Evolutionary conservation across 2,888 invertebrate species (phyloP).

Genomic region (Stenolophus ochropezus): DNA sequence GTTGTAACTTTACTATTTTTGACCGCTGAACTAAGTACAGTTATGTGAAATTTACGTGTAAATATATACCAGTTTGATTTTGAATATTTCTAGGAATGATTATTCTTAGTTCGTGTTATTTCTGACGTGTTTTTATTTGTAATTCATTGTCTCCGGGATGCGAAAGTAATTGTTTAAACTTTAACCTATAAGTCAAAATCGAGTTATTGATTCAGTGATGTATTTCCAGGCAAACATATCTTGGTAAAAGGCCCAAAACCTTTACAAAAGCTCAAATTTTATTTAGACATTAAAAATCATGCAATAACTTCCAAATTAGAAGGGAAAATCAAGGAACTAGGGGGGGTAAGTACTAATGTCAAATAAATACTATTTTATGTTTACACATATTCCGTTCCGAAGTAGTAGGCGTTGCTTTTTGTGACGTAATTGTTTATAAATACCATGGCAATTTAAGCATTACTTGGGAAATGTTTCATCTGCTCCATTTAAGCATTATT

Average conservation of each 20-base stretch:
- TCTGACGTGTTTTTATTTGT: slow-evolving; percentile 17
- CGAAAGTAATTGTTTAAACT: slow-evolving; percentile 25
- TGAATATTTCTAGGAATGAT: slow-evolving; percentile 34
- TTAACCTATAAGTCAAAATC: slow-evolving; percentile 59
- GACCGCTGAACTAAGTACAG: slow-evolving; percentile 42
- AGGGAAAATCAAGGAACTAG: slow-evolving; percentile 81
- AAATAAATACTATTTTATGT: slow-evolving; percentile 40
- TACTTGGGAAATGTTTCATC: slow-evolving; percentile 22
- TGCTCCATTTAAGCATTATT: slow-evolving; percentile 39
- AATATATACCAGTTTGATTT: slow-evolving; percentile 37
- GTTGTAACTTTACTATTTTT: slow-evolving; percentile 44
- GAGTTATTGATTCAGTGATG: slow-evolving; percentile 53
- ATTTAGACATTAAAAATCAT: slow-evolving; percentile 85
- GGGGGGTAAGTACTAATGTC: slow-evolving; percentile 78
- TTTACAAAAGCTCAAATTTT: slow-evolving; percentile 82
- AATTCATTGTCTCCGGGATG: not conserved
- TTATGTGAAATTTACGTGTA: slow-evolving; percentile 45
- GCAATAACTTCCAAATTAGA: slow-evolving; percentile 80
- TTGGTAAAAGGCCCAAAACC: slow-evolving; percentile 75
- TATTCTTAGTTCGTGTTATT: not conserved
- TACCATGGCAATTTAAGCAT: slow-evolving; percentile 30
- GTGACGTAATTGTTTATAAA: slow-evolving; percentile 56
- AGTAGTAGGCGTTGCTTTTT: slow-evolving; percentile 34
- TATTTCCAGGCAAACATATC: slow-evolving; percentile 64
- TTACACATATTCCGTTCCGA: slow-evolving; percentile 29